Base-by-base conservation (phyloP, 1,140 invertebrate genomes). In the Globodera rostochiensis region DNA sequence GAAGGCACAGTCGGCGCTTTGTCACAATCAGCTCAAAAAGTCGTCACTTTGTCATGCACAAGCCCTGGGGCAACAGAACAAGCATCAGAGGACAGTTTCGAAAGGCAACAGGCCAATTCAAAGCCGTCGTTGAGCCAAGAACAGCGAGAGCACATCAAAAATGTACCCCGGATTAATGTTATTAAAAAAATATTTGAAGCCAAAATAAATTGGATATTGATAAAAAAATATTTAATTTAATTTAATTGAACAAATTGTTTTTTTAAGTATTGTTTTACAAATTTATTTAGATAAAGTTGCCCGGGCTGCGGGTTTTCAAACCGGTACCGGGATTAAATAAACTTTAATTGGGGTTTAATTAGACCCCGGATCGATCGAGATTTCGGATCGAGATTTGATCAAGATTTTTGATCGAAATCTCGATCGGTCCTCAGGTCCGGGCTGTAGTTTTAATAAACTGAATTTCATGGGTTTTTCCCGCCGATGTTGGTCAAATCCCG, bases 101-200 rank as follows among this genome's bases (percentile, higher is more conserved):
- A 57, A 75, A 46, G 46, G 46, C 50, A 75, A 4, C 36, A 50
- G 25, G 57, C 11, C 49, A 76, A 57, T 76, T 76, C 73, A 77
- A 60, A 82, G 11, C 82, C 82, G 8, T 36, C n/a, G 13, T 50
- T 84, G n/a, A 83, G 46, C 60, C 67, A 76, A 9, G 82, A 78
- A 45, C 82, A 84, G 49, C 70, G 53, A 73, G 77, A 83, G 79
- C 82, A 84, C 21, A 84, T 84, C 53, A 80, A 78, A 66, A 74
- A 83, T 45, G 82, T 84, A 36, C 50, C 13, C 49, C 47, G 36
- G 49, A 66, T 47, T 79, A 53, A 21, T 83, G 4, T n/a, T 50
- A 4, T 9, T 21, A 21, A 1, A 2, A 53, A 80, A 74, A 74
- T 21, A 6, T 73, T 80, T 50, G 1, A 49, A 74, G 36, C 36